A percentile compares a stretch with the other conserved stretches of the same genome.
phyloP scores from a whole-genome alignment of 2,113 vertebrate species.

The Tupaia tana region DNA sequence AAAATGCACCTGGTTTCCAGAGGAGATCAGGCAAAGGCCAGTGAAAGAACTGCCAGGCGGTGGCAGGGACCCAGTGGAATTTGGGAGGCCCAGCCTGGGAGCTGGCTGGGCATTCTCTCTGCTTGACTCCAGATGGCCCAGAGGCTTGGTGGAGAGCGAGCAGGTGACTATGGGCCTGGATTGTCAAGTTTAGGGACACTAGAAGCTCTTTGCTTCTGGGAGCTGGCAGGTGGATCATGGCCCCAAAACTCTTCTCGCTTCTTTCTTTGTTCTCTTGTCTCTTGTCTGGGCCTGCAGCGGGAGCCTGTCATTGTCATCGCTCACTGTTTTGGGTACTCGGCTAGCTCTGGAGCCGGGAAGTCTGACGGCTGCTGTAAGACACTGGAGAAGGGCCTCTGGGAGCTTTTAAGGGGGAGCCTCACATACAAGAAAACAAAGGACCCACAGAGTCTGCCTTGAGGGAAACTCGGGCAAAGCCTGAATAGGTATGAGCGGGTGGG shows the following conservation, averaged over 20 bases:
- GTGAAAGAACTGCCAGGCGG: not conserved
- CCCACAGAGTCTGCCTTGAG: not conserved
- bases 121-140: not conserved
- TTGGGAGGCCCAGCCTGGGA: not conserved
- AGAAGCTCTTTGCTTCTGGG: not conserved
- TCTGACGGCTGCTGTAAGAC: conserved; percentile 47
- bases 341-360: conserved; percentile 60
- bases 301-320: not conserved
- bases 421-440: not conserved
- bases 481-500: not conserved
- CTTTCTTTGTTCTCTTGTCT: conserved; percentile 2
- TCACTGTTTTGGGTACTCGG: not conserved
- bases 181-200: accelerated
- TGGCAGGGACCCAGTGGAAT: not conserved
- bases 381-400: not conserved
- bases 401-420: not conserved
- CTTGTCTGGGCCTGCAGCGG: conserved; percentile 7
- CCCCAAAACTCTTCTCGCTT: not conserved
- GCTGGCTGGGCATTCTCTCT: accelerated
- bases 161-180: not conserved
- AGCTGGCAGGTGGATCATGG: not conserved
- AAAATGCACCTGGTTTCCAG: not conserved
- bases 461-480: not conserved
- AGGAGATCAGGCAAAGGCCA: not conserved
- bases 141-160: not conserved